A percentile compares a stretch with the other conserved stretches of the same genome.
These are phyloP conservation scores for Meandrina meandrites DNA, from an alignment of 92 coral and sea anemone genomes.

Conservation along the genomic window DNA sequence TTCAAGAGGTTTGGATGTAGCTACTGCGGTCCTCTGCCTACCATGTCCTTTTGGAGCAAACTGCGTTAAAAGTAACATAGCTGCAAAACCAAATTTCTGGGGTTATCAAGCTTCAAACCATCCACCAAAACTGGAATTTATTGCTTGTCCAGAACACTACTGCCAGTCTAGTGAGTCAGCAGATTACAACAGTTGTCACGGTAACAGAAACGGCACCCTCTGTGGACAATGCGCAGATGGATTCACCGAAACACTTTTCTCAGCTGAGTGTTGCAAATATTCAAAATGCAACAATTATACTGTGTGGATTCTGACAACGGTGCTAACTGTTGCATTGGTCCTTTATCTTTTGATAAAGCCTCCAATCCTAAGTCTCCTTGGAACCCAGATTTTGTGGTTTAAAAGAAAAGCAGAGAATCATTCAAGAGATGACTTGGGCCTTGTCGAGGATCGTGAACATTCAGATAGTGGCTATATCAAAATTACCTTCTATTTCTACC, in stretches of 20 bases:
- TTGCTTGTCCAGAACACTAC: constrained; percentile 66
- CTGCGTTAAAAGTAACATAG: constrained; percentile 54
- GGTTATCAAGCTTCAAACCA: constrained; percentile 29
- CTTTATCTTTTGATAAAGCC: constrained; percentile 40
- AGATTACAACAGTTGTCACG: constrained; percentile 62
- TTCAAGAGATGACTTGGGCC: background rate
- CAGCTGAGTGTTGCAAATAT: constrained; percentile 49
- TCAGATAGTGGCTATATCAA: background rate
- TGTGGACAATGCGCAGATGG: constrained; percentile 69
- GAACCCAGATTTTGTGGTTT: constrained; percentile 20
- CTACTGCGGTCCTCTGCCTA: constrained; percentile 18
- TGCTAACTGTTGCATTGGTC: constrained; percentile 36
- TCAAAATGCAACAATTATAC: constrained; percentile 46
- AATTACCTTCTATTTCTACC: constrained; percentile 77
- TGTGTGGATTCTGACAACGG: constrained; percentile 59
- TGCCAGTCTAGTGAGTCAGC: constrained; percentile 29
- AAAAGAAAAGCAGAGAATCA: background rate
- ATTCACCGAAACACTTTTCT: constrained; percentile 61
- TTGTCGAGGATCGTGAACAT: background rate
- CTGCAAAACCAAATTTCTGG: constrained; percentile 77
- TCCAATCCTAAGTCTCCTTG: constrained; percentile 4
- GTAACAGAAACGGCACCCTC: constrained; percentile 61
- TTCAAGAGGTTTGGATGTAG: constrained; percentile 38
- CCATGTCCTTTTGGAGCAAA: constrained; percentile 72
- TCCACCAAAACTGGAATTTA: constrained; percentile 41